These are phyloP conservation scores for Ferrisia virgata DNA, from an alignment of 2,888 invertebrate species.

Conservation along the genomic window DNA sequence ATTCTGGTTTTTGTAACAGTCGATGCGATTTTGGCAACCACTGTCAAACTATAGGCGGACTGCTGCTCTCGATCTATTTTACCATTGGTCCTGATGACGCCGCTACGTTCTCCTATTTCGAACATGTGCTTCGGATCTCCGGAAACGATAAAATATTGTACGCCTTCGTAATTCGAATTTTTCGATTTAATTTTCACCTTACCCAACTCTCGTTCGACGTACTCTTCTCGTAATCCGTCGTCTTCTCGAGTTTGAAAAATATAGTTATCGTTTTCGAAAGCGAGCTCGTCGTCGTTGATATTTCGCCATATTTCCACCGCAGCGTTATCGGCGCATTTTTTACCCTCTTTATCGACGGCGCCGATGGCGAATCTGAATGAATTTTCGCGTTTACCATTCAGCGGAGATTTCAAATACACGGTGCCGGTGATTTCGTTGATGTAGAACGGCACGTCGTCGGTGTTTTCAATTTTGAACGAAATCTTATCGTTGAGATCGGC, in stretches of 20 bases:
- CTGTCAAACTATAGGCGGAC: constrained; percentile 70
- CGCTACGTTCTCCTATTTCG: constrained; percentile 73
- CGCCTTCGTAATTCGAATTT: constrained; percentile 57
- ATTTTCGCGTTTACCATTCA: constrained; percentile 61
- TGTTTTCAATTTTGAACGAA: neutral
- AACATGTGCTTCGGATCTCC: constrained; percentile 78
- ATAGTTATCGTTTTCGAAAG: constrained; percentile 68
- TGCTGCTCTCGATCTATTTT: constrained; percentile 81
- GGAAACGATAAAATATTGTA: constrained; percentile 68
- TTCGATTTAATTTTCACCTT: constrained; percentile 62
- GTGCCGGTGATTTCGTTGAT: constrained; percentile 76
- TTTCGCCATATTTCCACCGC: constrained; percentile 75
- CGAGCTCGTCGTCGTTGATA: constrained; percentile 71
- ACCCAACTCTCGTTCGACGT: constrained; percentile 71
- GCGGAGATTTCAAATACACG: constrained; percentile 65
- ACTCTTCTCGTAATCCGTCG: constrained; percentile 61
- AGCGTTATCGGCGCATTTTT: constrained; percentile 70
- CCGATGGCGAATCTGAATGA: constrained; percentile 72
- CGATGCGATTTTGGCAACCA: constrained; percentile 74
- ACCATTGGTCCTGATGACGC: constrained; percentile 72
- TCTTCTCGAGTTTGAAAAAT: constrained; percentile 82
- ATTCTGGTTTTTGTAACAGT: constrained; percentile 76
- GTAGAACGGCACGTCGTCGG: constrained; percentile 67
- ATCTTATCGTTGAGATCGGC: constrained; percentile 53
- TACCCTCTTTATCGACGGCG: constrained; percentile 77